phyloP scores from a whole-genome alignment of 1,140 invertebrate species.

The Ganaspis sp. region DNA sequence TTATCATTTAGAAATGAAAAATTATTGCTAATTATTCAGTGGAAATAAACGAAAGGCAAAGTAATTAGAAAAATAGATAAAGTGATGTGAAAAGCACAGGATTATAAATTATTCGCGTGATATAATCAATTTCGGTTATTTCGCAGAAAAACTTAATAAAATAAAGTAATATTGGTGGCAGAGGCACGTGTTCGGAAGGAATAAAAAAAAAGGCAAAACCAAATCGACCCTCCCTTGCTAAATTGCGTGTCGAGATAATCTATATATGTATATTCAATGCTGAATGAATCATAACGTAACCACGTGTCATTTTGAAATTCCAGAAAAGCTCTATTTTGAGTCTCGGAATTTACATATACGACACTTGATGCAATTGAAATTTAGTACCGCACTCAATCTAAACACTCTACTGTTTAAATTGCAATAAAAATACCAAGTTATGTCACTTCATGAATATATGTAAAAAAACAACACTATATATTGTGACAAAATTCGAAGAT shows the following conservation, averaged over 20 bases:
- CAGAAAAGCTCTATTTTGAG: neutral
- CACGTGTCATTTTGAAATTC: neutral
- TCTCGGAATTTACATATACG: neutral
- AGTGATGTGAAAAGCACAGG: neutral
- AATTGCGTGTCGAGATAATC: neutral
- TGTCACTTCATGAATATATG: too few relatives aligned
- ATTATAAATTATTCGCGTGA: neutral
- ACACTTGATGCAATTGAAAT: neutral
- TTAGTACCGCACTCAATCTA: neutral
- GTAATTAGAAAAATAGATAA: too few relatives aligned
- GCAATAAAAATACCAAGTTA: too few relatives aligned
- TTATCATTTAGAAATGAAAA: too few relatives aligned
- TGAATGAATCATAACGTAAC: conserved; percentile 8
- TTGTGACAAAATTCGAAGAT: too few relatives aligned
- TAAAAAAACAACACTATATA: too few relatives aligned
- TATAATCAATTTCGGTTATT: neutral
- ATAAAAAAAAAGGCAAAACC: neutral
- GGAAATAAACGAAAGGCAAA: too few relatives aligned
- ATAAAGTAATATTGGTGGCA: neutral
- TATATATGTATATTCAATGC: neutral
- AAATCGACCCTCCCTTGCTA: neutral
- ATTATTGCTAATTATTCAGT: too few relatives aligned
- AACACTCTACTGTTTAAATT: neutral
- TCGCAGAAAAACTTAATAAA: neutral
- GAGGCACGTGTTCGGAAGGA: neutral